Percentiles rank a stretch among this genome's conserved stretches.
phyloP scores from a whole-genome alignment of 2,888 invertebrate species.

The Oligia fasciuncula region DNA sequence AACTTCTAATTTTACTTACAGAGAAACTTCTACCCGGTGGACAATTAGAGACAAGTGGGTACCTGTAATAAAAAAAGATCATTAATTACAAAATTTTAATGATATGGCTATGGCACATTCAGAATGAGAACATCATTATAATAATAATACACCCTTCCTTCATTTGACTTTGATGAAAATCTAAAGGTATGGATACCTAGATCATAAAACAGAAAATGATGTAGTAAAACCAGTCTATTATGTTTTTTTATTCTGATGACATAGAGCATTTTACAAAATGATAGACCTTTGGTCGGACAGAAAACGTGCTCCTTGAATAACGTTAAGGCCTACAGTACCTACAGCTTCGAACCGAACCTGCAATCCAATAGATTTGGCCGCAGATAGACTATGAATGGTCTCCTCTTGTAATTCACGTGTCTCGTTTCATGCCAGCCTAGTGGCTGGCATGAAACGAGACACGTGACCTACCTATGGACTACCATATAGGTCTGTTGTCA shows the following conservation, averaged over 20 bases:
- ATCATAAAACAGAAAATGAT: background rate
- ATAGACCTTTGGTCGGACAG: constrained; percentile 12
- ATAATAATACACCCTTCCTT: background rate
- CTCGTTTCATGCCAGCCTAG: constrained; percentile 37
- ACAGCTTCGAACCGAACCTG: constrained; percentile 20
- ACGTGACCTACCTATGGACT: no score
- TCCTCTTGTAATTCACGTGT: constrained; percentile 44
- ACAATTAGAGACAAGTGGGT: constrained; percentile 35
- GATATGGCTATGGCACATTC: background rate
- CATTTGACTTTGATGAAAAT: background rate
- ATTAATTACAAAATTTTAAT: constrained; percentile 12
- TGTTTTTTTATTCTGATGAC: background rate
- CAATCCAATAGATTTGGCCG: constrained; percentile 48
- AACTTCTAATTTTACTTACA: constrained; percentile 20
- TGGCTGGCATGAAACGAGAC: no score
- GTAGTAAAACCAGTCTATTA: background rate
- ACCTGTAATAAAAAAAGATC: constrained; percentile 51
- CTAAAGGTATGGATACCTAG: no score
- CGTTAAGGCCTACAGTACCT: constrained; percentile 33
- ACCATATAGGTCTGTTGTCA: constrained; percentile 35
- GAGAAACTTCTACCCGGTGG: background rate
- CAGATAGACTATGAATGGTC: constrained; percentile 30
- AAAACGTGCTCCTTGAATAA: constrained; percentile 5
- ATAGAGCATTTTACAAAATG: background rate
- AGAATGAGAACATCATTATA: background rate